Evolutionary conservation across 2,113 vertebrate species (phyloP).

Genomic region (Albula glossodonta): DNA sequence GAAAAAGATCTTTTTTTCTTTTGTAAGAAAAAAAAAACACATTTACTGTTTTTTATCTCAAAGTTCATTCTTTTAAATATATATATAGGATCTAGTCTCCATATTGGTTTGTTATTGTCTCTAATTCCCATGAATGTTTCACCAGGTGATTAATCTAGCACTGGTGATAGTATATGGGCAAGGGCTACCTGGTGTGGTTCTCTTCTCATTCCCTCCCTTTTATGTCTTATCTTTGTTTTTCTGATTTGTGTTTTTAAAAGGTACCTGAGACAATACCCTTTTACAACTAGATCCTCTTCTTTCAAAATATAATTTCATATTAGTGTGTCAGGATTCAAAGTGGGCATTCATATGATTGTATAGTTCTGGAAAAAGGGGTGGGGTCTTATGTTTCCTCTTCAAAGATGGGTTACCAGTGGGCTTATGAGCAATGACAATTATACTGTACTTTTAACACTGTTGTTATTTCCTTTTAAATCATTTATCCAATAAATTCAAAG

Average conservation of each 20-base stretch:
- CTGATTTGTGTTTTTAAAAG: conserved; percentile 72
- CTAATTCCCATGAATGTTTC: conserved; percentile 72
- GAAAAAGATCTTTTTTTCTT: conserved; percentile 40
- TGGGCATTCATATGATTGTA: conserved; percentile 87
- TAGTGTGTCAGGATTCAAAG: conserved; percentile 85
- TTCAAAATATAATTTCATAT: conserved; percentile 89
- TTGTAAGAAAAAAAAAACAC: conserved; percentile 61
- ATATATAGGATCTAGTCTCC: conserved; percentile 98
- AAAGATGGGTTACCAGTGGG: conserved; percentile 84
- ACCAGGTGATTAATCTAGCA: conserved; percentile 82
- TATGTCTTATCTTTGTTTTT: conserved; percentile 74
- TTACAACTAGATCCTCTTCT: conserved; percentile 84
- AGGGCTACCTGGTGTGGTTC: conserved; percentile 90
- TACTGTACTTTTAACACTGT: conserved; percentile 99
- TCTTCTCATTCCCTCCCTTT: conserved; percentile 53
- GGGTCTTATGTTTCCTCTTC: conserved; percentile 45
- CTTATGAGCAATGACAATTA: conserved; percentile 96
- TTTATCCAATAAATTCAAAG: conserved; percentile 93
- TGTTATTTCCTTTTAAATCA: conserved; percentile 99
- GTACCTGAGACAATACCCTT: conserved; percentile 58
- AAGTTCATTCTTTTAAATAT: conserved; percentile 94
- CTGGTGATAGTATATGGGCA: conserved; percentile 77
- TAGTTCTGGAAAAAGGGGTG: conserved; percentile 68
- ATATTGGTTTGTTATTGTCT: conserved; percentile 98
- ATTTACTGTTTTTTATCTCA: conserved; percentile 95